Percentiles rank a stretch among this genome's conserved stretches.
These are phyloP conservation scores for Papilio helenus DNA, from an alignment of 1,140 invertebrate species.

Conservation along the genomic window DNA sequence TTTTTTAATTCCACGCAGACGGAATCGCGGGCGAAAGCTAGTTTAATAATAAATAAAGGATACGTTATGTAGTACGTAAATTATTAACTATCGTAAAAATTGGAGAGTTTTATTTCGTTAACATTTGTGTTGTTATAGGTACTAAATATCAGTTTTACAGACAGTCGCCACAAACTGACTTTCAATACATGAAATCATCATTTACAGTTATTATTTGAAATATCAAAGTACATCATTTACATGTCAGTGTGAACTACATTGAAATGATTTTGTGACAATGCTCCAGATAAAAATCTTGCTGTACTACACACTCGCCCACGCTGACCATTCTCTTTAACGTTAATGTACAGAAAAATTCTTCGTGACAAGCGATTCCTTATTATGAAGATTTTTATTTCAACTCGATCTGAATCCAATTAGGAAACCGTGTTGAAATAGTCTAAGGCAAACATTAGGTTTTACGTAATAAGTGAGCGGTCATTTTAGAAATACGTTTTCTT, in stretches of 20 bases:
- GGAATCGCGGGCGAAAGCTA: too few relatives aligned
- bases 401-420: not conserved
- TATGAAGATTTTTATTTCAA: not conserved
- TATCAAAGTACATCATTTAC: constrained; percentile 32
- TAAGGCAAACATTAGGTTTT: too few relatives aligned
- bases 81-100: too few relatives aligned
- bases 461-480: not conserved
- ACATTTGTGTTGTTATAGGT: too few relatives aligned
- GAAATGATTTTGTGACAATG: constrained; percentile 24
- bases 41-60: too few relatives aligned
- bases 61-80: too few relatives aligned
- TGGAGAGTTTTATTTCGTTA: too few relatives aligned
- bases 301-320: constrained; percentile 32
- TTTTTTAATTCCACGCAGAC: too few relatives aligned
- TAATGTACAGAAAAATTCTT: constrained; percentile 2
- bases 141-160: too few relatives aligned
- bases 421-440: not conserved
- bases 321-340: constrained; percentile 19
- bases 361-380: not conserved
- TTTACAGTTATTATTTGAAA: constrained; percentile 28
- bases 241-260: constrained; percentile 38
- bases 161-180: not conserved
- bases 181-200: constrained; percentile 30
- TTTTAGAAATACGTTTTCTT: not conserved
- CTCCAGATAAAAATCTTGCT: constrained; percentile 36